Base-by-base conservation (phyloP, 2,888 invertebrate genomes). In the Hyposoter didymator region DNA sequence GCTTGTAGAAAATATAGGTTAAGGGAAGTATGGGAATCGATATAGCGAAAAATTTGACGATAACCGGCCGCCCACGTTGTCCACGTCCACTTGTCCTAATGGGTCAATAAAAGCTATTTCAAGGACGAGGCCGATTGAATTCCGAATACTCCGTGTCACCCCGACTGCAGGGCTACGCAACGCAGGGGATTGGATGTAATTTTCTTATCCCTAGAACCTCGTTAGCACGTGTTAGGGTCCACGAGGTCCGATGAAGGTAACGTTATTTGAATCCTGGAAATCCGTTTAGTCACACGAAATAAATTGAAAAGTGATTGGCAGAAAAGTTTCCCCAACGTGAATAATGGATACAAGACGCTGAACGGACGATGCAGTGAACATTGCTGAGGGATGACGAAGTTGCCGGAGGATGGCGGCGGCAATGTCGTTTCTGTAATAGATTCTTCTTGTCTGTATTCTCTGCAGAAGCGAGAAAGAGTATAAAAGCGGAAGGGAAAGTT, bases 371-470 rank as follows among this genome's bases (percentile, higher is more conserved):
- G 74, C 49, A 69, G 78, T 81, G 70, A 67, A 78, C 76, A 78
- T 69, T 69, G 28, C 22, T 45, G 74, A 32, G 67, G 64, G 69
- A 83, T 78, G 86, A 74, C 81, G 69, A 45, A 78, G 80, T 74
- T 81, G 80, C 64, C 59, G 28, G 55, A 19, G 69, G 59, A 83
- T 74, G 73, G 64, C 81, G 70, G 55, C 69, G 43, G 84, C 78
- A 52, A 70, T 81, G 84, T 84, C 73, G 43, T 74, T 74, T 81
- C 55, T 73, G 73, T 84, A 86, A 86, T 86, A 86, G 84, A 86
- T 86, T 86, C 78, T 81, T 78, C 84, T 70, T 76, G 84, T 73
- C 78, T 67, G 82, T 82, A 78, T 81, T 79, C 79, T n/a, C 72
- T 19, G 12, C 72, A 43, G 22, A 55, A 47, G 59, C 28, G 28